Base-by-base conservation (phyloP, 1,140 invertebrate species). In the Drosophila bocqueti region DNA sequence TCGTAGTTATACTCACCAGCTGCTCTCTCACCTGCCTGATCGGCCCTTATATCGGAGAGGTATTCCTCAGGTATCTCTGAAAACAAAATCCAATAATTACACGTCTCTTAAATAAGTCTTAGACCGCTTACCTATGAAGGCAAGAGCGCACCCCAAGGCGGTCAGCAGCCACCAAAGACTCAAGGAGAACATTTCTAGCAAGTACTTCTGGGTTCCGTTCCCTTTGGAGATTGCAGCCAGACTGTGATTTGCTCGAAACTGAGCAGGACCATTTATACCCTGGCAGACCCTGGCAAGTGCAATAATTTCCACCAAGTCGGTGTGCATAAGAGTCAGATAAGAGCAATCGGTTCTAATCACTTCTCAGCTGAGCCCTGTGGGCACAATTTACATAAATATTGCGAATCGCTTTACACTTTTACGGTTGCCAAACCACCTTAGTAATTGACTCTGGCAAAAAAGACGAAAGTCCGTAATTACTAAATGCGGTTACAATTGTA, bases 1-100 rank as follows among this genome's bases (percentile, higher is more conserved):
- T 90, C 85, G 42, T 91, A 90, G 76, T 90, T 85, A 15, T 80
- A 90, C 11, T 73, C 61, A 6, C 78, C 84, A 29, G 63, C 78
- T 15, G 74, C 60, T 3, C 29, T n/a, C 1, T 89, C 81, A 1
- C 18, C 36, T 0, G 26, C 45, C n/a, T 46, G 40, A 52, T 87
- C 83, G 7, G 29, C 50, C 21, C 6, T 61, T 7, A 87, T 77
- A 3, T 49, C 80, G 36, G 24, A 55, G 0, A 74, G 61, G 47
- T 87, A 87, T 13, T 57, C 46, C 13, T 42, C 21, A 13, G 80
- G 54, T 10, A 87, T 47, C 11, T 80, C 79, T 83, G 43, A 2
- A 29, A 29, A 7, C 11, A 16, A n/a, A 15, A 10, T 9, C 0
- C 2, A 5, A 24, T 34, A 9, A 50, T 11, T 13, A 55, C 10